Base-by-base conservation (phyloP, 2,113 vertebrate species). In the Copsychus sechellarum region DNA sequence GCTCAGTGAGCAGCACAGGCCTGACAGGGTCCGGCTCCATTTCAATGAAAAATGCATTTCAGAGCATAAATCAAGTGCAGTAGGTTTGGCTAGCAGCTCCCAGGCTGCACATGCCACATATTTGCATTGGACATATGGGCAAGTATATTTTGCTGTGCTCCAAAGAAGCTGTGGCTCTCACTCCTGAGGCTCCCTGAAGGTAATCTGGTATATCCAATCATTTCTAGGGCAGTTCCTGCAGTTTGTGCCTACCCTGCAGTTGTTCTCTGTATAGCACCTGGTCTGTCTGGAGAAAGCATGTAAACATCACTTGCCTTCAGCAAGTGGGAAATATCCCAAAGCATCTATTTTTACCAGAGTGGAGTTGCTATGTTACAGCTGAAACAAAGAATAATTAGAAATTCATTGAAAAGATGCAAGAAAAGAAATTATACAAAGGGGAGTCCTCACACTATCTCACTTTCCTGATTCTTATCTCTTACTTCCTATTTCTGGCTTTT, bases 361-460 rank as follows among this genome's bases (percentile, higher is more conserved):
- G 82, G 54, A 77, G 73, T 92, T 83, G 81, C 88, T 70, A 72
- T 28, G 70, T 73, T 94, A 92, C 47, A 36, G 54, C 34, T 2
- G 23, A 91, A 97, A 97, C 95, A 97, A 96, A 97, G 92, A 92
- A 85, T 87, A 96, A 90, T 96, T 93, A 96, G 78, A 50, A 93
- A 95, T 86, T 96, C 86, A 91, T 91, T 97, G 92, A 92, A 96
- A 97, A 95, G 93, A 96, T 94, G 93, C 82, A 94, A 95, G 94
- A 94, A 96, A 92, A 97, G 87, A 96, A 97, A 95, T 94, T 67
- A 64, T 78, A 93, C 85, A 95, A 96, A 95, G 72, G 92, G 56
- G 90, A 95, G 74, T 90, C 86, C 92, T 91, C 95, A 85, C 80
- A 0, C 94, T 96, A 73, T 96, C 94, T 94, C 90, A 91, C 73